These are phyloP conservation scores for Sarcophaga bullata DNA, from an alignment of 1,140 invertebrate genomes.

Conservation along the genomic window DNA sequence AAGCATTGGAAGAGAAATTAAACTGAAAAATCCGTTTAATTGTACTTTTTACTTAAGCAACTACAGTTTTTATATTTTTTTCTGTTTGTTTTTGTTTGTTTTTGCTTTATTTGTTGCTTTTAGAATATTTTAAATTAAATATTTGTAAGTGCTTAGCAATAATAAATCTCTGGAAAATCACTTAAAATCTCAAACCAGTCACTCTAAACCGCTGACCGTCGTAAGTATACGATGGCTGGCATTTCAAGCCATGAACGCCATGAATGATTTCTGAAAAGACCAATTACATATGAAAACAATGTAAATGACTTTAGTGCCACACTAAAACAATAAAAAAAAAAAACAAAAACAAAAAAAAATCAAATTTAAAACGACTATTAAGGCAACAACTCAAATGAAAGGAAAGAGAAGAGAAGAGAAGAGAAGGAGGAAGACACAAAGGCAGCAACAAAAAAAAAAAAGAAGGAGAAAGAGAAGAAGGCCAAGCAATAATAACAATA, in stretches of 20 bases:
- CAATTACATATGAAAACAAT: constrained; percentile 41
- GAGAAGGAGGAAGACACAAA: too few species aligned
- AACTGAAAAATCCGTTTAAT: neutral
- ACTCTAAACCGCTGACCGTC: neutral
- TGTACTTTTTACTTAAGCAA: neutral
- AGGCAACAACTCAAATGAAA: neutral
- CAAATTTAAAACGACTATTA: neutral
- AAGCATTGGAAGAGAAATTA: neutral
- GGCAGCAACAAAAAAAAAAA: too few species aligned
- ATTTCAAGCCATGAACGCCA: neutral
- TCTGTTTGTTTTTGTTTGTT: neutral
- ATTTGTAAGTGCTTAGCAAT: neutral
- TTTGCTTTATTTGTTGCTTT: neutral
- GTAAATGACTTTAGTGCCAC: constrained; percentile 35
- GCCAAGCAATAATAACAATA: too few species aligned
- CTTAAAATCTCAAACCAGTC: neutral
- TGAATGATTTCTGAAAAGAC: constrained; percentile 5
- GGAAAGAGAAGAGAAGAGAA: too few species aligned
- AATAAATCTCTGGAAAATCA: neutral
- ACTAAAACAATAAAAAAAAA: constrained; percentile 24
- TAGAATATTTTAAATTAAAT: neutral
- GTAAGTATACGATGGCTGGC: neutral
- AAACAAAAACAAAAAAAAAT: neutral
- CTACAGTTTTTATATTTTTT: neutral
- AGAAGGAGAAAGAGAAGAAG: too few species aligned